Conservation (phyloP, 2,113 vertebrate genomes). For the Tragelaphus imberbis region DNA sequence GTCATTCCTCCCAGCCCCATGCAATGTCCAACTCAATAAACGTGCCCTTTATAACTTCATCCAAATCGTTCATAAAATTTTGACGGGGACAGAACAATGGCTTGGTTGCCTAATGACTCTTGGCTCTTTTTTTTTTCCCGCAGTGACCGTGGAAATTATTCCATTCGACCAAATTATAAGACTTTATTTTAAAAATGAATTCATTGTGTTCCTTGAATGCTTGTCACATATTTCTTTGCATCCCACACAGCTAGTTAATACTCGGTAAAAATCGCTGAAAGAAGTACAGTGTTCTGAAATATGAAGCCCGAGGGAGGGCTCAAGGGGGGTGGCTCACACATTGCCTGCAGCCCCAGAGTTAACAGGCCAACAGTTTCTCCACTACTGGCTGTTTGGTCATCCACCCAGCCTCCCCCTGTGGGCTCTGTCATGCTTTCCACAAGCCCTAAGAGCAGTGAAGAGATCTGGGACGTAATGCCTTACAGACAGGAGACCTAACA, state of each 20-base stretch:
- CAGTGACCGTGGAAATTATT: conserved; percentile 38
- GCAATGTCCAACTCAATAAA: background rate
- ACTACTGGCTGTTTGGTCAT: rapidly evolving
- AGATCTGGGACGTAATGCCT: background rate
- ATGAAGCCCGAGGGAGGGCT: background rate
- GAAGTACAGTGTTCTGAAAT: background rate
- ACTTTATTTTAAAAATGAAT: conserved; percentile 35
- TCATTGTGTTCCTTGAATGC: conserved; percentile 27
- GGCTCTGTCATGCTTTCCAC: background rate
- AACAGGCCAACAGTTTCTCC: background rate
- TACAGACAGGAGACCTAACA: background rate
- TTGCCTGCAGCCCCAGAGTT: background rate
- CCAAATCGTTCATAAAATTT: conserved; percentile 12
- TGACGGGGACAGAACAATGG: background rate
- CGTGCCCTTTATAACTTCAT: background rate
- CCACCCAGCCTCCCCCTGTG: background rate
- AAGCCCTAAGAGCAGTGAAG: no score
- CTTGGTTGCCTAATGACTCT: background rate
- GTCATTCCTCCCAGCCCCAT: background rate
- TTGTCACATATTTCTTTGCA: background rate
- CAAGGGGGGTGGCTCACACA: rapidly evolving
- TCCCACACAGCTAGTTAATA: background rate
- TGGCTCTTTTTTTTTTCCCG: background rate
- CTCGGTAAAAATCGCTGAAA: background rate
- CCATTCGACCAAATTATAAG: conserved; percentile 23